phyloP scores from a whole-genome alignment of 2,888 invertebrate genomes.

The Pteria penguin region DNA sequence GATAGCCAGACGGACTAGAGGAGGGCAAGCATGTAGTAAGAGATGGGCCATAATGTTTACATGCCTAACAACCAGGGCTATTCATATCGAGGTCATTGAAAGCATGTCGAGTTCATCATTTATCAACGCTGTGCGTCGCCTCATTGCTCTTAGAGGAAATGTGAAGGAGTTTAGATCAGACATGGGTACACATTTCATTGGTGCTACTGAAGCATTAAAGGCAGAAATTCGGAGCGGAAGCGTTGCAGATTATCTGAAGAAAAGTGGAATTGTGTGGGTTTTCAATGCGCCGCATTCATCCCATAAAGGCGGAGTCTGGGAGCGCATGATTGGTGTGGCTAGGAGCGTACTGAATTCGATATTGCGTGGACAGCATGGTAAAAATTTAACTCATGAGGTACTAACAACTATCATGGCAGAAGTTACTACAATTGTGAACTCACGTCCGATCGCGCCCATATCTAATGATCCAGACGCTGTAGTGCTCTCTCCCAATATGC shows the following conservation, averaged over 20 bases:
- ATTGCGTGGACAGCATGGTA: background rate
- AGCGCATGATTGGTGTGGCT: background rate
- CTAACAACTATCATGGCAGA: no score
- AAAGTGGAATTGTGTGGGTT: background rate
- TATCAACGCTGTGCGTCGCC: background rate
- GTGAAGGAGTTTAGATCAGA: conserved; percentile 5
- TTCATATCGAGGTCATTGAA: conserved; percentile 31
- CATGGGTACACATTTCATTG: conserved; percentile 23
- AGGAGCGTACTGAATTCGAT: background rate
- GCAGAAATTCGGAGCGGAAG: background rate
- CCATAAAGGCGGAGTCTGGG: background rate
- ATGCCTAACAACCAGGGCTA: conserved; percentile 32
- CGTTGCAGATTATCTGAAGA: background rate
- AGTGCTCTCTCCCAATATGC: no score
- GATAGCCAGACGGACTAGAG: conserved; percentile 22
- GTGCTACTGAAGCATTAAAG: conserved; percentile 5
- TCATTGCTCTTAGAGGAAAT: background rate
- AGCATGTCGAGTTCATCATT: conserved; percentile 23
- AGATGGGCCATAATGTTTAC: conserved; percentile 38
- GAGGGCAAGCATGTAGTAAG: conserved; percentile 24
- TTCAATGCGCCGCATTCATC: conserved; percentile 17
- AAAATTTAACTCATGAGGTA: no score
- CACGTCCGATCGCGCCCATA: no score
- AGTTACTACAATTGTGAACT: no score
- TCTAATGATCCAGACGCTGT: no score